These are phyloP conservation scores for Thalpophila matura DNA, from an alignment of 2,888 invertebrate genomes.

Conservation along the genomic window DNA sequence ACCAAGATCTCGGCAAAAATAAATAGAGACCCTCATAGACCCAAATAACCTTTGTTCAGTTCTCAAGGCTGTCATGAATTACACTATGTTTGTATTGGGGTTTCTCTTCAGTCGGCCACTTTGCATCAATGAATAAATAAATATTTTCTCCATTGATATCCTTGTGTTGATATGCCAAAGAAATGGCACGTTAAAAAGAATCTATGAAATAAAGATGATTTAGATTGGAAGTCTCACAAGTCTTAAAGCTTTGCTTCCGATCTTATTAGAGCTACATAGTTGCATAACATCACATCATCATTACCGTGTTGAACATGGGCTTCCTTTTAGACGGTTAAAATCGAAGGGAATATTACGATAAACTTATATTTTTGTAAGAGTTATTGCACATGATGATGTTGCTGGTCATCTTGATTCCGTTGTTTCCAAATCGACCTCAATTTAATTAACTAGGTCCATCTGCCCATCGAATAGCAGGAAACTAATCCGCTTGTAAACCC, in stretches of 20 bases:
- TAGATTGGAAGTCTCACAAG: slow-evolving; percentile 3
- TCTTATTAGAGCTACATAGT: not conserved
- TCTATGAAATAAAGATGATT: slow-evolving; percentile 31
- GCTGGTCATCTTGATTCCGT: no score
- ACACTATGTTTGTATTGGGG: slow-evolving; percentile 49
- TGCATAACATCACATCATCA: not conserved
- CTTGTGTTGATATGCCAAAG: slow-evolving; percentile 56
- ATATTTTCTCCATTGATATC: slow-evolving; percentile 62
- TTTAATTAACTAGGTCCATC: no score
- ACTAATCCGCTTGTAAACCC: not conserved
- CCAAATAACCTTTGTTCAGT: slow-evolving; percentile 37
- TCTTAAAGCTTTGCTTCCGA: not conserved
- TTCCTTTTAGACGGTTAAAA: no score
- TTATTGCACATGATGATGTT: no score
- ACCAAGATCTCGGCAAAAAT: slow-evolving; percentile 22
- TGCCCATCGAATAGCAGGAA: not conserved
- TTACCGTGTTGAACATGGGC: not conserved
- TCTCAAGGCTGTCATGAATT: slow-evolving; percentile 42
- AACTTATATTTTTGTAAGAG: no score
- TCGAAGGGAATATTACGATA: no score
- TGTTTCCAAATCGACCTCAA: no score
- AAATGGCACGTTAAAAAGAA: slow-evolving; percentile 38
- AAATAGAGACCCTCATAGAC: slow-evolving; percentile 33
- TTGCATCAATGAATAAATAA: slow-evolving; percentile 66
- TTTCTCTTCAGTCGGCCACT: slow-evolving; percentile 55